phyloP scores from a whole-genome alignment of 2,113 vertebrate genomes.

The Myiagra hebetior region DNA sequence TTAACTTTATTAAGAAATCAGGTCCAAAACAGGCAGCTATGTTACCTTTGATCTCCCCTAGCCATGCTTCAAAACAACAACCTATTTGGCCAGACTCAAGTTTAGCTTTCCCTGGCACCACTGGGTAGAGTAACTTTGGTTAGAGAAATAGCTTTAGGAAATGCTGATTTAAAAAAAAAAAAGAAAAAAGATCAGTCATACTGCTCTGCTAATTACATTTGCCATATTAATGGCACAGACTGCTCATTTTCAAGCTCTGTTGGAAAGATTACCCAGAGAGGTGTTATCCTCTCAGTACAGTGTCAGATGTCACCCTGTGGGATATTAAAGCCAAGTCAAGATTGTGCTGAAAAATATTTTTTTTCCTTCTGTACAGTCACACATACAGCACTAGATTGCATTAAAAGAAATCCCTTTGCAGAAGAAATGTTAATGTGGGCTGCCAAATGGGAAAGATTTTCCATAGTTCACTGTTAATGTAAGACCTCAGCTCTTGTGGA shows the following conservation, averaged over 20 bases:
- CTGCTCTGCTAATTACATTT: slow-evolving; percentile 35
- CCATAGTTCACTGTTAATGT: slow-evolving; percentile 50
- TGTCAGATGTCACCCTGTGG: slow-evolving; percentile 54
- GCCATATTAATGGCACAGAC: slow-evolving; percentile 38
- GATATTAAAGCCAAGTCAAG: slow-evolving; percentile 65
- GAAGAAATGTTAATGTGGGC: slow-evolving; percentile 50
- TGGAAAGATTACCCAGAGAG: slow-evolving; percentile 60
- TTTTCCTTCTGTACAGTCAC: slow-evolving; percentile 60
- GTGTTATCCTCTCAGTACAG: slow-evolving; percentile 44
- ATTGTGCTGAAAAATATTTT: slow-evolving; percentile 58
- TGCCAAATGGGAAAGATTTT: slow-evolving; percentile 64
- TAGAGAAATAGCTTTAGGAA: slow-evolving; percentile 48
- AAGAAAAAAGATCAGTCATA: background rate
- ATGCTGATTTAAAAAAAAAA: slow-evolving; percentile 3
- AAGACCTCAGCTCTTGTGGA: slow-evolving; percentile 28
- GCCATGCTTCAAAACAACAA: background rate
- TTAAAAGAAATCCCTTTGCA: slow-evolving; percentile 54
- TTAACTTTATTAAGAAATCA: background rate
- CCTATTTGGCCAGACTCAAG: background rate
- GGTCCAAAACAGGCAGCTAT: background rate
- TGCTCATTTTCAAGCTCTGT: slow-evolving; percentile 40
- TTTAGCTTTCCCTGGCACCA: background rate
- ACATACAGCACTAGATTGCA: background rate
- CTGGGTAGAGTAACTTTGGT: background rate
- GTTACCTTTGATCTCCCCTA: background rate